These are phyloP conservation scores for Melipona bicolor DNA, from an alignment of 2,888 invertebrate genomes.

Conservation along the genomic window DNA sequence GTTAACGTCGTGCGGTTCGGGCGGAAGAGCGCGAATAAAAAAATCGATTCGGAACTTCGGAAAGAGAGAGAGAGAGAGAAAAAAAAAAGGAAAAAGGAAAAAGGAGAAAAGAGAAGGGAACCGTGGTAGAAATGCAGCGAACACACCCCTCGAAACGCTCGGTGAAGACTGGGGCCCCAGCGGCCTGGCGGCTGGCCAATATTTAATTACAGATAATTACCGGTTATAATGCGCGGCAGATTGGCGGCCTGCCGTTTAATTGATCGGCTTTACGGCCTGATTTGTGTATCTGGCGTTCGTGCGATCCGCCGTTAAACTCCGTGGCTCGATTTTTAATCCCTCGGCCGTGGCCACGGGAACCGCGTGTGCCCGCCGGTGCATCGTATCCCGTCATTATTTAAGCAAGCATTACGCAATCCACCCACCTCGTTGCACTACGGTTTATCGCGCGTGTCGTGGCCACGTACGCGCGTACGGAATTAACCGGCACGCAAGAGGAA, in stretches of 20 bases:
- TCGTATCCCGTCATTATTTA: conserved; percentile 70
- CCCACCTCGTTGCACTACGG: conserved; percentile 69
- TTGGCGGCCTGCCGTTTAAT: conserved; percentile 82
- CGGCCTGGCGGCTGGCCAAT: conserved; percentile 73
- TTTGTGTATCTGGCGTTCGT: conserved; percentile 79
- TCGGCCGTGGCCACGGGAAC: conserved; percentile 22
- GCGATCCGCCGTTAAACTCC: conserved; percentile 68
- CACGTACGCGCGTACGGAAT: conserved; percentile 40
- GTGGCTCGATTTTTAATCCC: conserved; percentile 69
- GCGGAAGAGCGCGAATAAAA: conserved; percentile 9
- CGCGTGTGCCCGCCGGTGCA: conserved; percentile 57
- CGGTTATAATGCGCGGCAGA: conserved; percentile 80
- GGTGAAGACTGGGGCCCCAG: conserved; percentile 49
- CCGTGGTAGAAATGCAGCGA: conserved; percentile 57
- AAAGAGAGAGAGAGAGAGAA: conserved; percentile 32
- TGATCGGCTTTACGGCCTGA: conserved; percentile 80
- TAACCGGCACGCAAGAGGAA: conserved; percentile 18
- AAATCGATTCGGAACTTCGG: neutral
- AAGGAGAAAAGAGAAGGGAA: conserved; percentile 35
- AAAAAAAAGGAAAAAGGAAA: neutral
- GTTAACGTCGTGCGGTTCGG: conserved; percentile 2
- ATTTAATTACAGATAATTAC: conserved; percentile 82
- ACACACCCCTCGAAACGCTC: conserved; percentile 71
- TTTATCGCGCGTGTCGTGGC: conserved; percentile 60
- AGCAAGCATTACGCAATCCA: conserved; percentile 75